A percentile compares a stretch with the other conserved stretches of the same genome.
Conservation (phyloP, 1,140 invertebrate genomes). For the Zaprionus camerounensis region DNA sequence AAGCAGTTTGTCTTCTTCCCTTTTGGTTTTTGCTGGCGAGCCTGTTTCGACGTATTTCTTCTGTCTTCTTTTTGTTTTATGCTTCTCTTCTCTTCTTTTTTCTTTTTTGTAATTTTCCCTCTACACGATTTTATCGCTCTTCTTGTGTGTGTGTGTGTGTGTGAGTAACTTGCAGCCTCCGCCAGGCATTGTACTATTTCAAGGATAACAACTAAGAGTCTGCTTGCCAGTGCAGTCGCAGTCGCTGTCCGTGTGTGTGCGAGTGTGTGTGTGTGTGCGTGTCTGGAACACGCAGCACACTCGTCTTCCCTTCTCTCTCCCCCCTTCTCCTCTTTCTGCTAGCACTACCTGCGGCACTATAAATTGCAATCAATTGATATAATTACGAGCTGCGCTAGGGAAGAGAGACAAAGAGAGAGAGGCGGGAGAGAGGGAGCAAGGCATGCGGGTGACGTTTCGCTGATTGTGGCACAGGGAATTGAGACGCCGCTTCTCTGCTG, state of each 20-base stretch:
- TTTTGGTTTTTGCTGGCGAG: slow-evolving; percentile 40
- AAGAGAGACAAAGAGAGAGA: neutral
- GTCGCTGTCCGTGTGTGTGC: slow-evolving; percentile 1
- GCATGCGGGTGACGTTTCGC: neutral
- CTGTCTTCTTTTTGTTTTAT: slow-evolving; percentile 34
- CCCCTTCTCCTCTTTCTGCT: slow-evolving; percentile 29
- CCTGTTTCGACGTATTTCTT: slow-evolving; percentile 22
- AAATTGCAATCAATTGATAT: slow-evolving; percentile 81
- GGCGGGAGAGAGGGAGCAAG: neutral
- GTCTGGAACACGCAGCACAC: slow-evolving; percentile 10
- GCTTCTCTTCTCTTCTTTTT: slow-evolving; percentile 8
- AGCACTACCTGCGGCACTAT: slow-evolving; percentile 53
- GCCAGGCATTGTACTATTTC: slow-evolving; percentile 81
- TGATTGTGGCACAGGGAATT: slow-evolving; percentile 42
- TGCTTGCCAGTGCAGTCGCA: slow-evolving; percentile 3
- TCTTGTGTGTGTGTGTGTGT: slow-evolving; percentile 41
- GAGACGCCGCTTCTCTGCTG: neutral
- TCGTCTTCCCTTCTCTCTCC: slow-evolving; percentile 36
- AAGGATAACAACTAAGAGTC: slow-evolving; percentile 75
- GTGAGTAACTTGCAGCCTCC: slow-evolving; percentile 67
- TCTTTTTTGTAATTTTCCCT: slow-evolving; percentile 34
- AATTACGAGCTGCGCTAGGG: slow-evolving; percentile 55
- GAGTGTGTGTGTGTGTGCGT: slow-evolving; percentile 6
- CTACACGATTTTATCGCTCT: slow-evolving; percentile 55
- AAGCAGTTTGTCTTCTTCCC: slow-evolving; percentile 81